Conservation (phyloP, 2,113 vertebrate genomes). For the Bucco capensis region DNA sequence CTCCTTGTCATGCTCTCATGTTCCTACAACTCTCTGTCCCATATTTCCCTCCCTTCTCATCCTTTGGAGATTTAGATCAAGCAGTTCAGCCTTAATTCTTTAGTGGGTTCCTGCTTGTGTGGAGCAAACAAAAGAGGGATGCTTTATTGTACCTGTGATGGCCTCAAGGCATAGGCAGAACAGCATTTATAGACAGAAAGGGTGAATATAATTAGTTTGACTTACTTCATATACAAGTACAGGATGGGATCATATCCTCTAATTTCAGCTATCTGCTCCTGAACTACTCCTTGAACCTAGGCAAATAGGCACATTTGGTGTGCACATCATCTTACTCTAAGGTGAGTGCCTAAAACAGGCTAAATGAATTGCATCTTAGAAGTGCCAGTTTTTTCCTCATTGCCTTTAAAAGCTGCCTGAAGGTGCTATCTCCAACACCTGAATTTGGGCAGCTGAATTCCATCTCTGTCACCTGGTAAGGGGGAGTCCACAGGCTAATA, state of each 20-base stretch:
- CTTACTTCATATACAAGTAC: neutral
- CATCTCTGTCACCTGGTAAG: neutral
- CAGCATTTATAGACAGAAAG: neutral
- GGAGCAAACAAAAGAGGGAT: neutral
- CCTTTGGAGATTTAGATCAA: neutral
- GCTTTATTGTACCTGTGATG: neutral
- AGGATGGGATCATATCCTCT: neutral
- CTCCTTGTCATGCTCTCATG: neutral
- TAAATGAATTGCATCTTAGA: constrained; percentile 4
- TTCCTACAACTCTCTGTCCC: neutral
- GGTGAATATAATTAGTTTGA: neutral
- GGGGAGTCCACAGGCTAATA: neutral
- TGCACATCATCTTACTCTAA: neutral
- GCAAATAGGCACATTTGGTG: neutral
- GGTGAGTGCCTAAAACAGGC: neutral
- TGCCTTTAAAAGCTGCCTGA: neutral
- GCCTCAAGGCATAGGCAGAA: neutral
- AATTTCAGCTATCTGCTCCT: neutral
- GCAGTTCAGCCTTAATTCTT: neutral
- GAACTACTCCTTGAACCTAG: neutral
- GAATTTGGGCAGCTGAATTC: neutral
- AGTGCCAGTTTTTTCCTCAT: neutral
- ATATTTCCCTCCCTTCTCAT: neutral
- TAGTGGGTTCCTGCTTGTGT: neutral
- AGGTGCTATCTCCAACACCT: neutral